Evolutionary conservation across 2,888 invertebrate species (phyloP).

Genomic region (Trachelus troglodyta): DNA sequence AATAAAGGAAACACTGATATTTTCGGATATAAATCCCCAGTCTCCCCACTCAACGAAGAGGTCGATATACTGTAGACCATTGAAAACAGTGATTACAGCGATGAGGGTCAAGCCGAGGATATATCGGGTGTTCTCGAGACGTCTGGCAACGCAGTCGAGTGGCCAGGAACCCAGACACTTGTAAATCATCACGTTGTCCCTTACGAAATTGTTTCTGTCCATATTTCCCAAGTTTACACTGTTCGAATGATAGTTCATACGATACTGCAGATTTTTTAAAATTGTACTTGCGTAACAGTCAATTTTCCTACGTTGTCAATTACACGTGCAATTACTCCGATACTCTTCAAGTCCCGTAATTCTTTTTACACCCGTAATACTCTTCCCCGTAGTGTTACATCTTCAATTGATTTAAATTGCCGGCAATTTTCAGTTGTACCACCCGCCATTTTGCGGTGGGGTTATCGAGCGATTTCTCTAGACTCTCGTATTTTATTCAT

Average conservation of each 20-base stretch:
- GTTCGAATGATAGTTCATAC: neutral
- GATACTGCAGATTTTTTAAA: neutral
- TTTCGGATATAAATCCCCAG: conserved; percentile 9
- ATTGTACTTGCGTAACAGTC: neutral
- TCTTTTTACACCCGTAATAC: neutral
- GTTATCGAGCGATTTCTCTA: no score
- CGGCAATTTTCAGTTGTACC: neutral
- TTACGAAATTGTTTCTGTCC: neutral
- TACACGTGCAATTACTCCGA: neutral
- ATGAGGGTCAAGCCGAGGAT: conserved; percentile 1
- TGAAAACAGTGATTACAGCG: neutral
- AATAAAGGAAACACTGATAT: neutral
- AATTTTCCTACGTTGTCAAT: neutral
- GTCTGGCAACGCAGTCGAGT: neutral
- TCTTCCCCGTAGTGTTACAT: neutral
- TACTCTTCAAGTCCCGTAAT: neutral
- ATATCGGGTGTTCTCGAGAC: conserved; percentile 13
- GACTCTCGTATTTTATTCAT: no score
- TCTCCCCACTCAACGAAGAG: conserved; percentile 7
- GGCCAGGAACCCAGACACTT: conserved; percentile 6
- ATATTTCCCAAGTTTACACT: neutral
- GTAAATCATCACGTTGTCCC: conserved; percentile 6
- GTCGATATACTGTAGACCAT: conserved; percentile 8
- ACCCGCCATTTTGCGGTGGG: no score
- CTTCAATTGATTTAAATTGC: conserved; percentile 2